Conservation (phyloP, 2,113 vertebrate species). For the Pontoporia blainvillei region DNA sequence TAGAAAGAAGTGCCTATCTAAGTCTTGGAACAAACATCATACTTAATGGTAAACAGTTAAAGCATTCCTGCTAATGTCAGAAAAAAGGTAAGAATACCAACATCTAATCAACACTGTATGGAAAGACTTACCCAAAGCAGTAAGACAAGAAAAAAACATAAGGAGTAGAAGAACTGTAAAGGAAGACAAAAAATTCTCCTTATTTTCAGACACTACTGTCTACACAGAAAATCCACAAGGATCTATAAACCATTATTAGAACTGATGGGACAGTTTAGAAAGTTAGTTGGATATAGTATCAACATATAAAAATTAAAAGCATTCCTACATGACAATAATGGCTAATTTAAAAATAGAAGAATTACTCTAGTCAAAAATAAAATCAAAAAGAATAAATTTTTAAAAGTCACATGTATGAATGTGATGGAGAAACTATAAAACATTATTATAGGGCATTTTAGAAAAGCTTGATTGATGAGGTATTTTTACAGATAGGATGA, state of each 20-base stretch:
- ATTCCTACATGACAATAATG: neutral
- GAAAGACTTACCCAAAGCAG: neutral
- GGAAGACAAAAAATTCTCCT: neutral
- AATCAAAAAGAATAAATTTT: neutral
- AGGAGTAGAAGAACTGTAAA: neutral
- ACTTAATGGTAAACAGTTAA: neutral
- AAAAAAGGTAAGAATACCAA: neutral
- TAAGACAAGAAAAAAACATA: neutral
- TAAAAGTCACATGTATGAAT: neutral
- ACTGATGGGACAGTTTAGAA: neutral
- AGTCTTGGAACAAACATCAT: neutral
- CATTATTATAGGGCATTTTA: neutral
- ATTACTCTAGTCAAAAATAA: neutral
- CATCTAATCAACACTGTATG: neutral
- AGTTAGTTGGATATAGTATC: neutral
- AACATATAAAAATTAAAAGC: neutral
- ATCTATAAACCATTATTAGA: neutral
- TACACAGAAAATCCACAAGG: neutral
- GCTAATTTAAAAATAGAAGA: neutral
- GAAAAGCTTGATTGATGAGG: conserved; percentile 3
- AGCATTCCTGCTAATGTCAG: neutral
- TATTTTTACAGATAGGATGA: neutral
- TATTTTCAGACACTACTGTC: neutral
- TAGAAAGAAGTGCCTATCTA: neutral
- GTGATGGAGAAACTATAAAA: neutral